Evolutionary conservation across 1,140 invertebrate species (phyloP).

Genomic region (Nebria ingens): DNA sequence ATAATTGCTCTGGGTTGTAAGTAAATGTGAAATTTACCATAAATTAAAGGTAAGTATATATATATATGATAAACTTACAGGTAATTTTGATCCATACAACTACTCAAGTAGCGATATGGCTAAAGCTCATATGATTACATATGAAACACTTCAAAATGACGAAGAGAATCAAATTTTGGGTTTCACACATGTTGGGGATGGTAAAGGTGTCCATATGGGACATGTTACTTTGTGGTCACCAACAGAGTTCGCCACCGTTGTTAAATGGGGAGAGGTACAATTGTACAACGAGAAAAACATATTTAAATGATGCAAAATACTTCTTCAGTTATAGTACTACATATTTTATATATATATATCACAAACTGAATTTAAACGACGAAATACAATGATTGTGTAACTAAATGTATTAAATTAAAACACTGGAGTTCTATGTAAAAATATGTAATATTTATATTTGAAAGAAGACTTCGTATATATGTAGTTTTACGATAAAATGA

Average conservation of each 20-base stretch:
- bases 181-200: conserved; percentile 55
- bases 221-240: conserved; percentile 57
- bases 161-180: conserved; percentile 60
- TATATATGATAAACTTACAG: conserved; percentile 29
- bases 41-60: conserved; percentile 1
- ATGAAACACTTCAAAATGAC: conserved; percentile 63
- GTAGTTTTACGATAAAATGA: no score
- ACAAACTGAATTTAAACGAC: neutral
- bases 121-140: conserved; percentile 52
- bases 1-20: conserved; percentile 54
- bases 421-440: no score
- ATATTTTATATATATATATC: conserved; percentile 8
- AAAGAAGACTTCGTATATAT: no score
- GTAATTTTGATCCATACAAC: conserved; percentile 50
- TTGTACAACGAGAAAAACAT: neutral
- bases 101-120: conserved; percentile 55
- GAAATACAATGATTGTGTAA: no score
- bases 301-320: neutral
- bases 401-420: no score
- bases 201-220: conserved; percentile 42
- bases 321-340: neutral
- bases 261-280: conserved; percentile 61
- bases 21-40: conserved; percentile 21
- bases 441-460: no score
- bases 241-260: conserved; percentile 49